These are phyloP conservation scores for Morpho helenor DNA, from an alignment of 2,888 invertebrate species.

Conservation along the genomic window DNA sequence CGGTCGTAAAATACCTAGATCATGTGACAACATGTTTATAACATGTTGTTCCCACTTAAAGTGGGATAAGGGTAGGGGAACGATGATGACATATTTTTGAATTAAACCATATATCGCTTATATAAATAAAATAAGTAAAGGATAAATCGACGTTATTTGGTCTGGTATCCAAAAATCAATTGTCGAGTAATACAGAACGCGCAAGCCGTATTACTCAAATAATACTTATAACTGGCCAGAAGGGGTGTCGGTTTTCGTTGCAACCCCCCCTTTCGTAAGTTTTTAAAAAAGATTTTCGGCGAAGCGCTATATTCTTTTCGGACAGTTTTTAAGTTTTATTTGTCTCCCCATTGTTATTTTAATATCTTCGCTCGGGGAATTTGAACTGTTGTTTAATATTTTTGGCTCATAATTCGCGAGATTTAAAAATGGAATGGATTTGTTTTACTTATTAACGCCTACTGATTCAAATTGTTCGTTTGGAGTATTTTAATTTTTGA, in stretches of 20 bases:
- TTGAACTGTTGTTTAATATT: slow-evolving; percentile 17
- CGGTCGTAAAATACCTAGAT: too few relatives aligned
- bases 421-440: slow-evolving; percentile 6
- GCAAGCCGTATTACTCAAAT: not conserved
- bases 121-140: too few relatives aligned
- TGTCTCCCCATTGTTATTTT: slow-evolving; percentile 25
- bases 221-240: slow-evolving; percentile 64
- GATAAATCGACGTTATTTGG: too few relatives aligned
- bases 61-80: too few relatives aligned
- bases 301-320: slow-evolving; percentile 29
- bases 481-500: not conserved
- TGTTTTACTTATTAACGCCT: slow-evolving; percentile 7
- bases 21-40: too few relatives aligned
- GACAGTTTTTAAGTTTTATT: slow-evolving; percentile 27
- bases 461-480: slow-evolving; percentile 7
- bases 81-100: too few relatives aligned
- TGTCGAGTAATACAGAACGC: not conserved
- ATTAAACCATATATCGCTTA: too few relatives aligned
- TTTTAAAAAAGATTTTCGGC: slow-evolving; percentile 74
- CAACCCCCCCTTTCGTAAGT: slow-evolving; percentile 60
- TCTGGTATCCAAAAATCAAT: too few relatives aligned
- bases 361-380: slow-evolving; percentile 20
- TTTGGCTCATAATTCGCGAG: slow-evolving; percentile 11
- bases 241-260: slow-evolving; percentile 68
- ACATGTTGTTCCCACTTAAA: too few relatives aligned